Evolutionary conservation across 2,797 vertebrate species (phyloP).

Genomic region (Megalops cyprinoides): DNA sequence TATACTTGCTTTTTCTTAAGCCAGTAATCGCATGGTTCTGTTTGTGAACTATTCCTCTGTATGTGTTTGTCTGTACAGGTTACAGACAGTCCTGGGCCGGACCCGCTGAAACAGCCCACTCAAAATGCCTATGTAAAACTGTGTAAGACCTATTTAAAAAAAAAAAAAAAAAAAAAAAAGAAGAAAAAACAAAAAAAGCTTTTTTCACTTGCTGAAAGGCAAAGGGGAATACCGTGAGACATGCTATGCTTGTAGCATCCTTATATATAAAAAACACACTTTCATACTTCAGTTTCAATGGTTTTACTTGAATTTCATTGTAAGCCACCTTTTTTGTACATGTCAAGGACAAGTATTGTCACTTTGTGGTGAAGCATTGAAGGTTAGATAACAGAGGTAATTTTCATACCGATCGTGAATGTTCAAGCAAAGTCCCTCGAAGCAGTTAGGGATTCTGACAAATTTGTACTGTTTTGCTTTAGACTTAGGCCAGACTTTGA

Average conservation of each 20-base stretch:
- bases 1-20: conserved; percentile 59
- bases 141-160: conserved; percentile 61
- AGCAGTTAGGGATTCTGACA: conserved; percentile 31
- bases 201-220: conserved; percentile 54
- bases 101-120: conserved; percentile 73
- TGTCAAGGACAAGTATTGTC: conserved; percentile 72
- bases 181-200: conserved; percentile 59
- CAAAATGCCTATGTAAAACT: conserved; percentile 53
- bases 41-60: conserved; percentile 55
- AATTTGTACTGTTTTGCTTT: conserved; percentile 31
- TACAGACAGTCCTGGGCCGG: conserved; percentile 81
- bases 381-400: conserved; percentile 60
- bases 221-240: conserved; percentile 64
- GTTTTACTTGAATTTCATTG: conserved; percentile 76
- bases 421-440: conserved; percentile 53
- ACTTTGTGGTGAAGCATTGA: conserved; percentile 61
- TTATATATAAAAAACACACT: conserved; percentile 56
- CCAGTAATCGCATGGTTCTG: conserved; percentile 60
- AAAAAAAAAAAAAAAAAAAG: conserved; percentile 57
- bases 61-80: conserved; percentile 73
- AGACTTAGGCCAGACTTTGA: conserved; percentile 41
- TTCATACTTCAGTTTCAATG: conserved; percentile 59
- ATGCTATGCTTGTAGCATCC: conserved; percentile 72
- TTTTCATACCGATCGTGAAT: conserved; percentile 65
- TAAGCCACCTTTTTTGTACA: conserved; percentile 70